Percentiles rank a stretch among this genome's conserved stretches.
Evolutionary conservation across 2,888 invertebrate genomes (phyloP).

Genomic region (Metallyticus violacea): DNA sequence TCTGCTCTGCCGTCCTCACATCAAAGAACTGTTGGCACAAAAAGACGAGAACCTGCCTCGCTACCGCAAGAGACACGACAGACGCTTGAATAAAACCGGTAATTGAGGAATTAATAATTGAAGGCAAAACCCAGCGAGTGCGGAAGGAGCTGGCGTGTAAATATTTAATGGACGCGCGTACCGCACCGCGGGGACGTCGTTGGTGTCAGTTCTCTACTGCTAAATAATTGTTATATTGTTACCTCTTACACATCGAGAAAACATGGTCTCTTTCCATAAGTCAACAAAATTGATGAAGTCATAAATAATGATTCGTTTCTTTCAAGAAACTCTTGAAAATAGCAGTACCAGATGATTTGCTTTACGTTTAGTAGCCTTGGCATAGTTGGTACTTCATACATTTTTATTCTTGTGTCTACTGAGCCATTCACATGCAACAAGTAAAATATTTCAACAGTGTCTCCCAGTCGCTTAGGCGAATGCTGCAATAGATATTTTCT

Average conservation of each 20-base stretch:
- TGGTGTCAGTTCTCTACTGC: constrained; percentile 38
- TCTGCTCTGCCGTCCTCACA: neutral
- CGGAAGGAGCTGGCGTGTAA: constrained; percentile 36
- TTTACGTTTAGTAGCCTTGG: too few relatives aligned
- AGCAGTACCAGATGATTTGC: too few relatives aligned
- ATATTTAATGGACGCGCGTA: constrained; percentile 39
- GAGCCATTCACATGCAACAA: too few relatives aligned
- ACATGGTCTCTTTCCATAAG: neutral
- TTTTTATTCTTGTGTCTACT: too few relatives aligned
- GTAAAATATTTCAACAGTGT: too few relatives aligned
- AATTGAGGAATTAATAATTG: constrained; percentile 51
- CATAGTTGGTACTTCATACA: too few relatives aligned
- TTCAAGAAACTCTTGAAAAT: neutral
- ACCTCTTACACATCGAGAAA: neutral
- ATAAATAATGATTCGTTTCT: neutral
- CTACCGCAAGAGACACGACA: constrained; percentile 24
- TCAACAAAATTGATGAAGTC: neutral
- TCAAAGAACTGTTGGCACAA: constrained; percentile 1
- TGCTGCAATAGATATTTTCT: too few relatives aligned
- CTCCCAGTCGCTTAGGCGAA: too few relatives aligned
- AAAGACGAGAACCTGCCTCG: neutral
- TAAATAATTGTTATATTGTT: constrained; percentile 39
- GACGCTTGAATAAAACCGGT: constrained; percentile 46
- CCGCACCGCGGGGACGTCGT: constrained; percentile 12
- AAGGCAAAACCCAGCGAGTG: constrained; percentile 42